Percentiles rank a stretch among this genome's conserved stretches.
Evolutionary conservation across 2,113 vertebrate species (phyloP).

Genomic region (Macrotis lagotis): DNA sequence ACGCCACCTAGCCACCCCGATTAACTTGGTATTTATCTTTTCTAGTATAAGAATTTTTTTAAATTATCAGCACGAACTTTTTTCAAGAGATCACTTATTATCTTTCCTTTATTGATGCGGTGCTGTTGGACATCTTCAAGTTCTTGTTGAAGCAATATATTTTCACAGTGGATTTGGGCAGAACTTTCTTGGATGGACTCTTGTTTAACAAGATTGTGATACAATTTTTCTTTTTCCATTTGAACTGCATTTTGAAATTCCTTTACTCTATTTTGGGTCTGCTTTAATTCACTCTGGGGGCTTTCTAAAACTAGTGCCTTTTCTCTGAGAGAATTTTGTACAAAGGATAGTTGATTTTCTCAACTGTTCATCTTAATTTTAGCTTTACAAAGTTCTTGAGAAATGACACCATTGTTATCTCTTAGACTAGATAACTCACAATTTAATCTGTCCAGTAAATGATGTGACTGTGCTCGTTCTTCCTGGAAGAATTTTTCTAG

Average conservation of each 20-base stretch:
- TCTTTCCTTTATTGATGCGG: constrained; percentile 89
- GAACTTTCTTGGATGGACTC: constrained; percentile 91
- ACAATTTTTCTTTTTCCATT: constrained; percentile 86
- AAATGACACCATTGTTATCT: constrained; percentile 86
- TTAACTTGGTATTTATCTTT: constrained; percentile 92
- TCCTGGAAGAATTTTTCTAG: constrained; percentile 87
- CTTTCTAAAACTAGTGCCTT: constrained; percentile 88
- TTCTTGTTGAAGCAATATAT: constrained; percentile 90
- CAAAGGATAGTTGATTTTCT: constrained; percentile 91
- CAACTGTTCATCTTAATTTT: constrained; percentile 87
- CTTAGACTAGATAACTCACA: constrained; percentile 84
- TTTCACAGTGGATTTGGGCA: constrained; percentile 92
- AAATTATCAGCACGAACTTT: constrained; percentile 89
- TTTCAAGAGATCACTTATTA: constrained; percentile 87
- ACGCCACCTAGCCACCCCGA: no score
- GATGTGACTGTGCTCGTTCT: constrained; percentile 90
- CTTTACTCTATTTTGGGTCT: constrained; percentile 82
- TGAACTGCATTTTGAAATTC: constrained; percentile 86
- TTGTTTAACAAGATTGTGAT: constrained; percentile 86
- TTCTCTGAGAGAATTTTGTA: constrained; percentile 87
- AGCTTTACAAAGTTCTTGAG: constrained; percentile 89
- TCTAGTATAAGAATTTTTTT: constrained; percentile 89
- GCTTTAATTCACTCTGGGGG: constrained; percentile 87
- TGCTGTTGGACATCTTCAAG: constrained; percentile 92
- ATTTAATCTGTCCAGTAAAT: constrained; percentile 87